A percentile compares a stretch with the other conserved stretches of the same genome.
Conservation (phyloP, 1,140 invertebrate genomes). For the Sesamia nonagrioides region DNA sequence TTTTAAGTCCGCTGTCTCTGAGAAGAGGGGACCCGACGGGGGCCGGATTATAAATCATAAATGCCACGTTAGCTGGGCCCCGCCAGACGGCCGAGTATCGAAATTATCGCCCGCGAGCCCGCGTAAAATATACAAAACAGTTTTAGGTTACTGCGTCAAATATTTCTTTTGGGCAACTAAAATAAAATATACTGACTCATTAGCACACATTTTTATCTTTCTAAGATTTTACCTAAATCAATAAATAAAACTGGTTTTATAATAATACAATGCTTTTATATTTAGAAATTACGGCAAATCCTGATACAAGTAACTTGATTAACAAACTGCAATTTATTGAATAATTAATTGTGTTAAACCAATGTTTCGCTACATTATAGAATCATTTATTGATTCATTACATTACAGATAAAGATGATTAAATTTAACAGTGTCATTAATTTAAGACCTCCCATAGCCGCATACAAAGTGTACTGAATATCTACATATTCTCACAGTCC, state of each 20-base stretch:
- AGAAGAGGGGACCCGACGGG: conserved; percentile 77
- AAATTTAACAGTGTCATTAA: conserved; percentile 56
- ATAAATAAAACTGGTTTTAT: conserved; percentile 33
- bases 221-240: conserved; percentile 18
- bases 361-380: conserved; percentile 52
- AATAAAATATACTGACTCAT: conserved; percentile 78
- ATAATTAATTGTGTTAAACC: conserved; percentile 46
- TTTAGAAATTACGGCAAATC: conserved; percentile 28
- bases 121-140: conserved; percentile 84
- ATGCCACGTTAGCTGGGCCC: conserved; percentile 77
- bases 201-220: conserved; percentile 57
- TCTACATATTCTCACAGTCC: conserved; percentile 57
- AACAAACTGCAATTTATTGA: conserved; percentile 36
- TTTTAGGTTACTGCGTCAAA: conserved; percentile 82
- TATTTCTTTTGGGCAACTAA: conserved; percentile 75
- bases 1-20: conserved; percentile 78
- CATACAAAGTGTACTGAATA: conserved; percentile 56
- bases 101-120: conserved; percentile 81
- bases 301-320: conserved; percentile 37
- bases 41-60: conserved; percentile 86
- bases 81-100: conserved; percentile 74
- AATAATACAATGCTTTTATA: conserved; percentile 18
- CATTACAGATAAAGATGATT: conserved; percentile 58
- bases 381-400: conserved; percentile 56
- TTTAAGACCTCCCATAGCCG: conserved; percentile 62